Percentiles rank a stretch among this genome's conserved stretches.
These are phyloP conservation scores for Micromys minutus DNA, from an alignment of 2,113 vertebrate genomes.

Conservation along the genomic window DNA sequence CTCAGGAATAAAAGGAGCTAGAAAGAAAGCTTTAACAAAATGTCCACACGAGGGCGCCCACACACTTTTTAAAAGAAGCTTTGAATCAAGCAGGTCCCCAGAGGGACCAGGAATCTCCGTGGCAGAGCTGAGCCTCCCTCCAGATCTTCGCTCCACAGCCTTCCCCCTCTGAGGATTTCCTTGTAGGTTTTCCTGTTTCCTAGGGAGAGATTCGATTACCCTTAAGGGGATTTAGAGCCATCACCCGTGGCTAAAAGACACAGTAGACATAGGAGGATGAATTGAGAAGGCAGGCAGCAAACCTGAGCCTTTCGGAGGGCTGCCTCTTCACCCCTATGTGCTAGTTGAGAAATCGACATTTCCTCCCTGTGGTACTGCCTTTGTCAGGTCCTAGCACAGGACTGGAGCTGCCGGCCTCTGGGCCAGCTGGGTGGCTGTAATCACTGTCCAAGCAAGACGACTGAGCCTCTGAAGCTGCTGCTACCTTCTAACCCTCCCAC, in stretches of 20 bases:
- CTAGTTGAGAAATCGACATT: not conserved
- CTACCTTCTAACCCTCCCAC: not conserved
- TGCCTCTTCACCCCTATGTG: not conserved
- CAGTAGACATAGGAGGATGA: not conserved
- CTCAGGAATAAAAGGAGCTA: not conserved
- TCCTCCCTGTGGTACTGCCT: not conserved
- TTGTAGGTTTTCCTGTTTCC: not conserved
- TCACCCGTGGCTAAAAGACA: not conserved
- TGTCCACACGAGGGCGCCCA: not conserved
- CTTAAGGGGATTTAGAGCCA: not conserved
- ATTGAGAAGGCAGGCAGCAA: not conserved
- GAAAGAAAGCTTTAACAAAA: not conserved
- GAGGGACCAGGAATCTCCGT: not conserved
- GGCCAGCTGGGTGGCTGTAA: not conserved
- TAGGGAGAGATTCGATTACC: not conserved
- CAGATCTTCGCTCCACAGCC: not conserved
- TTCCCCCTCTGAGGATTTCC: not conserved
- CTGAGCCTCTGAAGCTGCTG: fast-evolving
- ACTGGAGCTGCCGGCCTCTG: not conserved
- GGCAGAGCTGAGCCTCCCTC: not conserved
- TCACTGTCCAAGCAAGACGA: not conserved
- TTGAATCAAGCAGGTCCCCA: not conserved
- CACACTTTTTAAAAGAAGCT: not conserved
- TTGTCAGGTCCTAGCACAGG: not conserved
- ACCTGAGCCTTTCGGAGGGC: not conserved